Conservation (phyloP, 2,113 vertebrate species). For the Cyprinodon tularosa region DNA sequence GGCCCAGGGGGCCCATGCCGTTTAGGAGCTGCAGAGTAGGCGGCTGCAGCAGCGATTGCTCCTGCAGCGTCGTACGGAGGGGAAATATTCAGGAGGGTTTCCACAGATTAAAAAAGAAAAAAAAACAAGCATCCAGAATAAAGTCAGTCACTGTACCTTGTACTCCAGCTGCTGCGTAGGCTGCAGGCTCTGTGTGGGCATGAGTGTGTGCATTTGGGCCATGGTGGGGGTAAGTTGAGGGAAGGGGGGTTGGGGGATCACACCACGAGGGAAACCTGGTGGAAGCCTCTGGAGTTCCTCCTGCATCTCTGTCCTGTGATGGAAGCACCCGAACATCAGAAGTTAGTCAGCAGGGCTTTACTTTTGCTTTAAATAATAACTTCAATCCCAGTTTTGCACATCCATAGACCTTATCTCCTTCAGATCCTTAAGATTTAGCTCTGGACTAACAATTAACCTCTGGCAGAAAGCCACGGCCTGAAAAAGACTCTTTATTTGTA, state of each 20-base stretch:
- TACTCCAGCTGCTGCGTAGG: slow-evolving; percentile 94
- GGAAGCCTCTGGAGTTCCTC: slow-evolving; percentile 94
- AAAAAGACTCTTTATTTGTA: too few species aligned
- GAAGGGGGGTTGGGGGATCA: slow-evolving; percentile 88
- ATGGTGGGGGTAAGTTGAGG: slow-evolving; percentile 85
- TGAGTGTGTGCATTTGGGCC: slow-evolving; percentile 88
- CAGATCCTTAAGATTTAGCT: neutral
- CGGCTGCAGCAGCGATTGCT: slow-evolving; percentile 96
- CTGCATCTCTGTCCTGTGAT: slow-evolving; percentile 89
- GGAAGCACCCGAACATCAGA: neutral
- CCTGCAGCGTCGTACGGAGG: slow-evolving; percentile 72
- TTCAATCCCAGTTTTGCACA: neutral
- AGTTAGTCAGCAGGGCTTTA: neutral
- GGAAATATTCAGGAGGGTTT: neutral
- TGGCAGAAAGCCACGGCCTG: too few species aligned
- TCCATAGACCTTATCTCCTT: neutral
- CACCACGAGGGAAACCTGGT: slow-evolving; percentile 88
- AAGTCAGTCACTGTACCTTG: slow-evolving; percentile 83
- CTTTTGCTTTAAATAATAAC: neutral
- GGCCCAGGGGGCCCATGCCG: slow-evolving; percentile 97
- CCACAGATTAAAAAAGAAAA: neutral
- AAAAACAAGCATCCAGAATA: neutral
- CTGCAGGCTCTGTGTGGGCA: slow-evolving; percentile 92
- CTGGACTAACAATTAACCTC: neutral
- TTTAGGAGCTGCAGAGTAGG: slow-evolving; percentile 96